Evolutionary conservation across 2,113 vertebrate genomes (phyloP).

Genomic region (Rhinogobius similis): DNA sequence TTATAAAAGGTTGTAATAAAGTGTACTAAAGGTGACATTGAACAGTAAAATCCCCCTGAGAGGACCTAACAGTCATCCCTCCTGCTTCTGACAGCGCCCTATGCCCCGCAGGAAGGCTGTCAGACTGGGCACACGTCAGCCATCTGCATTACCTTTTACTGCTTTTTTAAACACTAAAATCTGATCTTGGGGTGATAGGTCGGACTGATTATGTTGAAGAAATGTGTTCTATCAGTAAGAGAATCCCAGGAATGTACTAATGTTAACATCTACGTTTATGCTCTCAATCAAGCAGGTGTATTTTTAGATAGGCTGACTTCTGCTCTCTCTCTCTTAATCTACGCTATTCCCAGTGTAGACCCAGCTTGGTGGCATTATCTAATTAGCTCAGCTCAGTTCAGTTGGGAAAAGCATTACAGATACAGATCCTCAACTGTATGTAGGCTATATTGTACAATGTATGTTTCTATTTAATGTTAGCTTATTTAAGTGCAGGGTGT

Average conservation of each 20-base stretch:
- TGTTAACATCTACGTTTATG: slow-evolving; percentile 23
- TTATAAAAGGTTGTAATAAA: too few species aligned
- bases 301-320: slow-evolving; percentile 32
- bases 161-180: slow-evolving; percentile 1
- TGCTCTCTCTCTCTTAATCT: slow-evolving; percentile 46
- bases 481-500: neutral
- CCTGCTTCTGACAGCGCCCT: slow-evolving; percentile 14
- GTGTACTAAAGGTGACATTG: too few species aligned
- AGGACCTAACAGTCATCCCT: too few species aligned
- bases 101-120: slow-evolving; percentile 25
- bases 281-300: slow-evolving; percentile 18
- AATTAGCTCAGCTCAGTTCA: slow-evolving; percentile 49
- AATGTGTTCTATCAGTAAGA: neutral
- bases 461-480: too few species aligned
- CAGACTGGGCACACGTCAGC: slow-evolving; percentile 19
- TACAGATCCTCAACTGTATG: slow-evolving; percentile 2
- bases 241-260: slow-evolving; percentile 2
- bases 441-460: neutral
- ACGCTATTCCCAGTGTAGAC: slow-evolving; percentile 48
- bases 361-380: slow-evolving; percentile 37
- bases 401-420: slow-evolving; percentile 16
- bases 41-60: too few species aligned
- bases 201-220: neutral
- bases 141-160: slow-evolving; percentile 8
- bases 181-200: neutral